Evolutionary conservation across 2,888 invertebrate genomes (phyloP), one percentile per base, ranked within the genome.

Genomic region (Brassicogethes aeneus): DNA sequence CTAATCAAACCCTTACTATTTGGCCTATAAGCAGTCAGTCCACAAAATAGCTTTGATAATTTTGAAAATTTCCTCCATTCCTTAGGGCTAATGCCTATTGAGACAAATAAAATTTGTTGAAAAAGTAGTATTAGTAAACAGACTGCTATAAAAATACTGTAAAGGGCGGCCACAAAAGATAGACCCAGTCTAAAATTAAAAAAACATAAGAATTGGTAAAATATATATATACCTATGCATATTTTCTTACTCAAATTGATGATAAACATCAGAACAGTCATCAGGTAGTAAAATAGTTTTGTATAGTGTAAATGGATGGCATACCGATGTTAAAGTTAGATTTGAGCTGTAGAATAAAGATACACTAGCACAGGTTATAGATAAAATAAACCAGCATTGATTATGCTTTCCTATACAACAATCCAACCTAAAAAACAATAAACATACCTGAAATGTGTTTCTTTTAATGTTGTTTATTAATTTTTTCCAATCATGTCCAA

Each of bases 341-440:
- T 90, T 85, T 2, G 84, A 78, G 34, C 87, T 87, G 63, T 85
- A 80, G 32, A 82, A 55, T 39, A 89, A 69, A 16, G 85, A 79
- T 12, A 73, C 69, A 39, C 83, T 70, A 3, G 81, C 80, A 54
- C 79, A 77, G 36, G 79, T 55, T 43, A 87, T 71, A 14, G 85
- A 80, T 37, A 74, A 64, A 36, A 90, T 60, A 61, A 86, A 93
- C 65, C 81, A 82, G 37, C 75, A 72, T 52, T 86, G 81, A 64
- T 93, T 93, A 43, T 77, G 78, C 50, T 79, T 76, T 8, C 90
- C 84, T 47, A 93, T 77, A 65, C 93, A 93, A 60, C 86, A 88
- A 57, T 87, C 82, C 67, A 89, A 74, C 84, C 85, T 85, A 63
- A 44, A 75, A 56, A 43, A 40, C 16, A 16, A 36, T 36, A 16